Base-by-base conservation (phyloP, 2,888 invertebrate genomes). In the Tetragonula carbonaria region DNA sequence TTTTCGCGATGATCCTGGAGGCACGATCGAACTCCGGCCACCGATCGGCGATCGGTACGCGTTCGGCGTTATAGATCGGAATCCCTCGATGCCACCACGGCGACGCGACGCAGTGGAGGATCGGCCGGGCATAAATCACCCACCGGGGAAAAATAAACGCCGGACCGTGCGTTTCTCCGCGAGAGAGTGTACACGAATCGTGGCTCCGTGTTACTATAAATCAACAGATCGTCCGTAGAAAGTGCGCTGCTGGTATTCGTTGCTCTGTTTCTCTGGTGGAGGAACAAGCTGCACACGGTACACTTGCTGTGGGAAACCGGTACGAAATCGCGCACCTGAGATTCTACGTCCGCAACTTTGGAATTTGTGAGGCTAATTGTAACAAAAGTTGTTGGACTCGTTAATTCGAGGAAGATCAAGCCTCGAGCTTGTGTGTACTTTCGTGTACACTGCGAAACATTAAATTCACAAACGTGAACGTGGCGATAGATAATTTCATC, bases 81-180 rank as follows among this genome's bases (percentile, higher is more conserved):
- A 85, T 81, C 82, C 83, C 38, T 76, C 80, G 85, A 89, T 87
- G 84, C 73, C 51, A 83, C 68, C 53, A 66, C 62, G 84, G 78
- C 89, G 66, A 87, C 82, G 89, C 78, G 76, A 72, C 83, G 74
- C 28, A 28, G 28, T 55, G 45, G 84, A 68, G 78, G 81, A 89
- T 77, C 84, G 75, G 59, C 55, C 71, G 57, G 21, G 79, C 80
- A 89, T 87, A 89, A 89, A 87, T 89, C 87, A 87, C 81, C 67
- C 38, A 62, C 68, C 45, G 76, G 72, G 77, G 68, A 72, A 33
- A 28, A 89, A 85, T 87, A 80, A 86, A 86, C 70, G 77, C 73
- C 70, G 38, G 74, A 53, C 70, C 28, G 77, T 67, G 50, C 68
- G 67, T 89, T 87, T 81, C 84, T 77, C 59, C 50, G 59, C 72